Conservation (phyloP, 2,888 invertebrate species). For the Timandra comae region DNA sequence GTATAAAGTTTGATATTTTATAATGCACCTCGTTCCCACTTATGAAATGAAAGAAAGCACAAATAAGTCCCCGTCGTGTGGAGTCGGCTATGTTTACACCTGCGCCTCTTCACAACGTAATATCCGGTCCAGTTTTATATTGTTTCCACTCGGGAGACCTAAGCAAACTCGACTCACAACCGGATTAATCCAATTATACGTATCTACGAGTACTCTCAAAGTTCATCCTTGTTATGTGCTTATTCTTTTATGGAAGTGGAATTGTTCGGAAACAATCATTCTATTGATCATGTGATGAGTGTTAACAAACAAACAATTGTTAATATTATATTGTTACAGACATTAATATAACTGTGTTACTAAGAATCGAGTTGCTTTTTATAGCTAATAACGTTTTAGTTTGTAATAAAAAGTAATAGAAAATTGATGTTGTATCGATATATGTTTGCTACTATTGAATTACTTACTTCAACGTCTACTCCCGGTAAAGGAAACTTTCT, state of each 20-base stretch:
- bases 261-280: conserved; percentile 17
- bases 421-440: too few species aligned
- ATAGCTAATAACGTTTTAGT: too few species aligned
- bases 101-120: conserved; percentile 62
- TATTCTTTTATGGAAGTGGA: conserved; percentile 24
- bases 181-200: conserved; percentile 63
- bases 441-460: too few species aligned
- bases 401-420: too few species aligned
- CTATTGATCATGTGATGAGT: conserved; percentile 2
- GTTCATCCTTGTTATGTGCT: conserved; percentile 38
- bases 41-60: conserved; percentile 55
- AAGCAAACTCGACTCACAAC: conserved; percentile 57
- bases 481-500: conserved; percentile 88
- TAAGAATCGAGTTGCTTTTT: too few species aligned
- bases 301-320: too few species aligned
- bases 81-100: conserved; percentile 55
- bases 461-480: conserved; percentile 86
- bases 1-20: too few species aligned
- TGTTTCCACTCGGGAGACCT: conserved; percentile 58
- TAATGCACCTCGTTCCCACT: conserved; percentile 21
- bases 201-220: conserved; percentile 34
- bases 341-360: too few species aligned
- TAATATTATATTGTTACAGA: conserved; percentile 7
- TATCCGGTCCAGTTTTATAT: conserved; percentile 69
- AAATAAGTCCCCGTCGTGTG: conserved; percentile 45